Evolutionary conservation across 35 echinoderm and acorn worm species (phyloP).

Genomic region (Anneissia japonica): DNA sequence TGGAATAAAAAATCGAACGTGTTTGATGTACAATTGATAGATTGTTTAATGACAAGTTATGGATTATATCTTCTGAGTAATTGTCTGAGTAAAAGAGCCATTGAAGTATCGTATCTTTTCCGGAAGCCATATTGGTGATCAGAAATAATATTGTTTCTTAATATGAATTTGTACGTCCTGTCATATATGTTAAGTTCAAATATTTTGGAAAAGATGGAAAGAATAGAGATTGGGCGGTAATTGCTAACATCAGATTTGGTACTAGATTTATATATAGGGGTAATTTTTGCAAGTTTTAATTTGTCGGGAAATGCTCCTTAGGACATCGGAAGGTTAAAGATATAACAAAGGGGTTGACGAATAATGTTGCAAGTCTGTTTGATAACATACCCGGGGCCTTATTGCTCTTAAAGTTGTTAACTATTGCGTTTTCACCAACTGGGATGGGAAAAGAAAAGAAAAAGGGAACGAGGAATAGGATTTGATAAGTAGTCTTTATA

Average conservation of each 20-base stretch:
- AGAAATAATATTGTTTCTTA: slow-evolving; percentile 8
- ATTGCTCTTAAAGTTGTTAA: too few relatives aligned
- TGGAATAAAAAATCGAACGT: too few relatives aligned
- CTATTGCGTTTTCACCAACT: too few relatives aligned
- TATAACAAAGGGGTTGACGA: slow-evolving; percentile 13
- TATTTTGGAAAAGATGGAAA: slow-evolving; percentile 9
- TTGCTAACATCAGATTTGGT: not conserved
- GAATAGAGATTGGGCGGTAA: slow-evolving; percentile 18
- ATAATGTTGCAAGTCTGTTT: too few relatives aligned
- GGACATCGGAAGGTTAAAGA: slow-evolving; percentile 19
- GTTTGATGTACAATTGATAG: too few relatives aligned
- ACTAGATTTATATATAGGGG: slow-evolving; percentile 14
- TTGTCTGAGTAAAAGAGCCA: too few relatives aligned
- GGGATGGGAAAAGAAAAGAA: too few relatives aligned
- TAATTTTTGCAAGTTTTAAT: slow-evolving; percentile 15
- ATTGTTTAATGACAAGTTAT: too few relatives aligned
- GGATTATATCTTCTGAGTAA: too few relatives aligned
- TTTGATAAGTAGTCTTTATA: too few relatives aligned
- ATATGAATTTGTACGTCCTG: slow-evolving; percentile 8
- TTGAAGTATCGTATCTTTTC: slow-evolving; percentile 2
- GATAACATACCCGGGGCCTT: too few relatives aligned
- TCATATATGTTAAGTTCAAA: slow-evolving; percentile 17
- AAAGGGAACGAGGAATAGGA: too few relatives aligned
- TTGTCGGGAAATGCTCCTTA: slow-evolving; percentile 2
- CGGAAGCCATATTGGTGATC: slow-evolving; percentile 18